These are phyloP conservation scores for Sylvia borin DNA, from an alignment of 2,797 vertebrate species.

Conservation along the genomic window DNA sequence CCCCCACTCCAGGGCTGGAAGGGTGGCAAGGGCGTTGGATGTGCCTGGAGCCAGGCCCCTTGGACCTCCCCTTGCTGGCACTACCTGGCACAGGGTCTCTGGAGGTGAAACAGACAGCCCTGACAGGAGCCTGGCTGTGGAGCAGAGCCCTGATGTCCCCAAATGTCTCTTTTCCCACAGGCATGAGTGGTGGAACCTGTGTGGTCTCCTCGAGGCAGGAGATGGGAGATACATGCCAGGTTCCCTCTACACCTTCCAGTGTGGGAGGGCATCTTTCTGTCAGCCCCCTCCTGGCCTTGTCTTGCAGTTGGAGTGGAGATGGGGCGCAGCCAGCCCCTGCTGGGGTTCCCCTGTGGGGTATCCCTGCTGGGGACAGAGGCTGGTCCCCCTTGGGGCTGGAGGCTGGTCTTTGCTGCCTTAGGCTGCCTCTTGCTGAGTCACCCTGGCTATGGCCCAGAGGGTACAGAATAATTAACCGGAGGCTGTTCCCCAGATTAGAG, in stretches of 20 bases:
- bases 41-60: background rate
- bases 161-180: background rate
- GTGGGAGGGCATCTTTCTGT: background rate
- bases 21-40: background rate
- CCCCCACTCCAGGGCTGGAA: background rate
- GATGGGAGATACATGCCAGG: background rate
- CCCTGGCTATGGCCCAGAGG: constrained; percentile 35
- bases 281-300: background rate
- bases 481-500: constrained; percentile 45
- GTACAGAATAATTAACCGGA: constrained; percentile 6
- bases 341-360: background rate
- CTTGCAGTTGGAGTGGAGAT: background rate
- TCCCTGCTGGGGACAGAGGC: background rate
- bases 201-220: background rate
- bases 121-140: background rate
- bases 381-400: background rate
- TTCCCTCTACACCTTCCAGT: rapidly evolving
- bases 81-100: background rate
- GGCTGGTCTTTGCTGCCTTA: background rate
- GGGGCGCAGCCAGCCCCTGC: background rate
- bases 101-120: rapidly evolving
- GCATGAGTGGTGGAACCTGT: background rate
- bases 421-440: constrained; percentile 53
- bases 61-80: rapidly evolving
- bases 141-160: background rate